Base-by-base conservation (phyloP, 2,113 vertebrate species). In the Trachemys scripta region DNA sequence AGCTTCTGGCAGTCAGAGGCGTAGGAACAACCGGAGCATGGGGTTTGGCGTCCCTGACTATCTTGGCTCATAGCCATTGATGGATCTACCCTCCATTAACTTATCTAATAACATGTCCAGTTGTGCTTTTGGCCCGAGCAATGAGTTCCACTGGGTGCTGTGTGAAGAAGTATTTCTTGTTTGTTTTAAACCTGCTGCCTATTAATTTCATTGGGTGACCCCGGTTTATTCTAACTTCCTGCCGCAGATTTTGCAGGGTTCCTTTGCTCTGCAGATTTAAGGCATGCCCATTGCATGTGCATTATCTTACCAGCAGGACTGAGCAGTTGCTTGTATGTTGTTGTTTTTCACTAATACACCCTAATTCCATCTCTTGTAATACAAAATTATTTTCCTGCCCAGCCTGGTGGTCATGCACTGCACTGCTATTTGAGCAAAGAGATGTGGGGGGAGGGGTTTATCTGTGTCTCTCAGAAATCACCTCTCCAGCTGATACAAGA, bases 241-340 rank as follows among this genome's bases (percentile, higher is more conserved):
- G 27, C 25, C 9, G 25, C 10, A 7, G 45, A 13, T 84, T 80
- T 69, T 50, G 31, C 1, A 38, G 49, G 47, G 50, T 38, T 90
- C 50, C 42, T 65, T 76, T 19, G 19, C 35, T 35, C 49, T 17
- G 1, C 8, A 78, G 20, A 5, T 56, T 31, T 24, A 13, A 51
- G 11, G 47, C 10, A 6, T 76, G 25, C 13, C 16, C 5, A 6
- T 45, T 8, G 20, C 8, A 0, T 1, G 31, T 2, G 0, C 2
- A 2, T 47, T 81, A 59, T 56, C 13, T 20, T 76, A 45, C 12
- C 72, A 11, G 24, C 24, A 20, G 6, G 53, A 38, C 29, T 16
- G 2, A 1, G 24, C 5, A 2, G 14, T 2, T 6, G 20, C 25
- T 1, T 1, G 4, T 80, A 1, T 13, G 0, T 31, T 51, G 22